Evolutionary conservation across 2,797 vertebrate species (phyloP).

Genomic region (Schizopygopsis pylzovi): DNA sequence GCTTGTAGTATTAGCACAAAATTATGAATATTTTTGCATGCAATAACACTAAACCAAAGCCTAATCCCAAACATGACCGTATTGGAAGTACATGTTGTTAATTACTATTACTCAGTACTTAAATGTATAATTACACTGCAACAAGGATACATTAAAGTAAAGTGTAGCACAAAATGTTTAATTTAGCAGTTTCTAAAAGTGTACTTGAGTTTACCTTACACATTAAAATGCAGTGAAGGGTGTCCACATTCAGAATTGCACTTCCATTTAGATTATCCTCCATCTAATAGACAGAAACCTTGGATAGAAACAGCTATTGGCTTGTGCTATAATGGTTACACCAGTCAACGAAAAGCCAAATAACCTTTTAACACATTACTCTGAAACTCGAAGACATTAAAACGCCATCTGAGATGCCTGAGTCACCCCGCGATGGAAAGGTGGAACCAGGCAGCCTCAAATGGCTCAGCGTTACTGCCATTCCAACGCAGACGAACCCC

Average conservation of each 20-base stretch:
- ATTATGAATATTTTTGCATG: no score
- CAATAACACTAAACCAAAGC: no score
- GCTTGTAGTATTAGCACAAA: no score
- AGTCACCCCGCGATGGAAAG: slow-evolving; percentile 64
- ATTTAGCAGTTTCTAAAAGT: neutral
- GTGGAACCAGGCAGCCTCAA: slow-evolving; percentile 51
- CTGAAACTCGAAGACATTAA: slow-evolving; percentile 69
- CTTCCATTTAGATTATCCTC: neutral
- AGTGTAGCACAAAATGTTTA: neutral
- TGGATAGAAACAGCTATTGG: slow-evolving; percentile 3
- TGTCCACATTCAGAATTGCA: neutral
- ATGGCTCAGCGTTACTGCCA: slow-evolving; percentile 52
- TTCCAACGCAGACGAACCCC: slow-evolving; percentile 42
- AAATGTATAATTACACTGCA: no score
- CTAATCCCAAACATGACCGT: no score
- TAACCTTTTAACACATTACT: slow-evolving; percentile 63
- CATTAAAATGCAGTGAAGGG: neutral
- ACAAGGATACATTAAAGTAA: no score
- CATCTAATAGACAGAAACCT: neutral
- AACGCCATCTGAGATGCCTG: slow-evolving; percentile 57
- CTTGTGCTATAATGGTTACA: slow-evolving; percentile 30
- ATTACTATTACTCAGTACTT: no score
- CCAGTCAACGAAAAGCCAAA: slow-evolving; percentile 43
- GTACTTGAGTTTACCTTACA: neutral
- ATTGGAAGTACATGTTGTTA: no score